These are phyloP conservation scores for Tetragnatha montana DNA, from an alignment of 2,888 invertebrate genomes.

Conservation along the genomic window DNA sequence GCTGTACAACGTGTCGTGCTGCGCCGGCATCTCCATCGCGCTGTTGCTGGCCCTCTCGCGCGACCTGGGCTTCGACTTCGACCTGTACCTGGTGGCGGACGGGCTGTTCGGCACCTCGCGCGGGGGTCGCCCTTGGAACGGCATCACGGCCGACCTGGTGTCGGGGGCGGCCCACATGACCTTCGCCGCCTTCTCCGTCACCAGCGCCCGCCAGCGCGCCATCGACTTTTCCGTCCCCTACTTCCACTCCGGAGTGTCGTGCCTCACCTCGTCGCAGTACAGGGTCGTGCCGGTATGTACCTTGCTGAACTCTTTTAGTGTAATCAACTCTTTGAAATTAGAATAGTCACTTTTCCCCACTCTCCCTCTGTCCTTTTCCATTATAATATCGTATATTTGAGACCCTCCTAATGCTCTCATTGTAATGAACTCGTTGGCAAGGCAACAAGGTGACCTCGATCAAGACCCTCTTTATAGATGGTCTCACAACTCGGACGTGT, in stretches of 20 bases:
- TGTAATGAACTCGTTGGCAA: no score
- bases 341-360: no score
- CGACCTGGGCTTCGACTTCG: conserved; percentile 91
- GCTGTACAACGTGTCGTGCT: conserved; percentile 83
- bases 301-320: not conserved
- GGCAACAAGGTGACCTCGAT: no score
- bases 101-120: conserved; percentile 75
- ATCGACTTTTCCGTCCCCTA: conserved; percentile 94
- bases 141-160: conserved; percentile 91
- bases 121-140: conserved; percentile 83
- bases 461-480: no score
- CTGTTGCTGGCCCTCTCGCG: conserved; percentile 88
- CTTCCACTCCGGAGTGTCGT: conserved; percentile 91
- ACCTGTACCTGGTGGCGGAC: conserved; percentile 85
- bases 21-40: conserved; percentile 91
- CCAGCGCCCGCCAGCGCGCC: conserved; percentile 79
- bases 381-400: no score
- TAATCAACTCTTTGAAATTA: no score
- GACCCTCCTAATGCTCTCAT: no score
- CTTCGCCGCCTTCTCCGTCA: conserved; percentile 91
- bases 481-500: no score
- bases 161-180: conserved; percentile 93
- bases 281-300: conserved; percentile 83
- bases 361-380: no score
- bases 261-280: conserved; percentile 85